Percentiles rank a stretch among this genome's conserved stretches.
These are phyloP conservation scores for Parotia lawesii DNA, from an alignment of 2,113 vertebrate genomes.

Conservation along the genomic window DNA sequence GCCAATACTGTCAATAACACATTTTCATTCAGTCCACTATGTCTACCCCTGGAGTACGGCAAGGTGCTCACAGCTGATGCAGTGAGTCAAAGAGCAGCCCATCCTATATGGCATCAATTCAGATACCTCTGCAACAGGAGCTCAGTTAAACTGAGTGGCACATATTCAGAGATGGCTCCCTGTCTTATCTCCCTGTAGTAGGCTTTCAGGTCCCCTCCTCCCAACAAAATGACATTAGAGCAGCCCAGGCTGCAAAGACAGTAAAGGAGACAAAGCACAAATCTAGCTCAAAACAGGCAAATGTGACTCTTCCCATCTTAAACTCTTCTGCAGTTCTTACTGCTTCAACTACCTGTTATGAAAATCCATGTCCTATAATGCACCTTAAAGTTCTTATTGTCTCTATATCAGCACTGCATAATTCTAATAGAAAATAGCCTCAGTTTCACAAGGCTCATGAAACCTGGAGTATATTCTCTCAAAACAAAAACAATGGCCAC, in stretches of 20 bases:
- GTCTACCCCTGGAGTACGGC: accelerated
- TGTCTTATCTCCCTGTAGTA: background rate
- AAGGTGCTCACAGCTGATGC: accelerated
- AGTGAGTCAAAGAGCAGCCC: background rate
- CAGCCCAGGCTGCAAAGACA: background rate
- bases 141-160: background rate
- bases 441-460: background rate
- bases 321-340: background rate
- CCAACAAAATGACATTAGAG: background rate
- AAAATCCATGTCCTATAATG: background rate
- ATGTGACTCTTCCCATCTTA: background rate
- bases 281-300: background rate
- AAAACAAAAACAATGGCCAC: background rate
- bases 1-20: background rate
- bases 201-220: background rate
- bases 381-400: background rate
- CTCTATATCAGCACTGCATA: background rate
- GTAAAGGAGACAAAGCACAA: background rate
- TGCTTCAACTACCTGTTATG: background rate
- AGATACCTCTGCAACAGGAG: background rate
- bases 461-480: background rate
- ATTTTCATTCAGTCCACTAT: background rate
- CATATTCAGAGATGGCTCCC: background rate
- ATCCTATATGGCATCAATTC: background rate
- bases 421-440: background rate